A percentile compares a stretch with the other conserved stretches of the same genome.
Conservation (phyloP, 2,797 vertebrate genomes). For the Novumbra hubbsi region DNA sequence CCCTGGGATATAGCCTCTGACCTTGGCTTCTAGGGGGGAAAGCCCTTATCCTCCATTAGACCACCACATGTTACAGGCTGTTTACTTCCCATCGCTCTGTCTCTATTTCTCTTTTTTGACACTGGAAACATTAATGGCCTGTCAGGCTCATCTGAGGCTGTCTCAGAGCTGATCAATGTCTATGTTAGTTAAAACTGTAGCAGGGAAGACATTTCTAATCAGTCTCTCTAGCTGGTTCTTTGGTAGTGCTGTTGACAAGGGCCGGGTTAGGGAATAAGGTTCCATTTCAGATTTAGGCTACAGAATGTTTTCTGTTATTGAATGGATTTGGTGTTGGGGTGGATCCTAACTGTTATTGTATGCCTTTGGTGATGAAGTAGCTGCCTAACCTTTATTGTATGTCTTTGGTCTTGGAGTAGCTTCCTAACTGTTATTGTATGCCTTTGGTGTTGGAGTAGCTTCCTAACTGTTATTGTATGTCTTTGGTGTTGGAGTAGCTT, state of each 20-base stretch:
- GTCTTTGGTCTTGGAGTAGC: conserved; percentile 17
- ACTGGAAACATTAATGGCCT: conserved; percentile 39
- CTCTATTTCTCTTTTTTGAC: conserved; percentile 29
- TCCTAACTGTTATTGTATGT: conserved; percentile 22
- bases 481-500: too few species aligned
- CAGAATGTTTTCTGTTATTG: conserved; percentile 18
- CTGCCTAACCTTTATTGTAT: conserved; percentile 19
- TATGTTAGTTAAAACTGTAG: conserved; percentile 12
- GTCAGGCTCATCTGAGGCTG: conserved; percentile 9
- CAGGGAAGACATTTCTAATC: neutral
- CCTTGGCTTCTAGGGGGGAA: conserved; percentile 39
- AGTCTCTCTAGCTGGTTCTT: conserved; percentile 7
- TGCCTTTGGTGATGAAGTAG: conserved; percentile 12
- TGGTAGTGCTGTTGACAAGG: neutral
- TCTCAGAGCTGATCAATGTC: conserved; percentile 28
- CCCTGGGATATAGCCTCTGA: conserved; percentile 55
- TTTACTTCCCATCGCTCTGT: neutral
- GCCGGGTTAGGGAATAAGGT: neutral
- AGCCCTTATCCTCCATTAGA: conserved; percentile 48
- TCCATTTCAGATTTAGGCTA: neutral
- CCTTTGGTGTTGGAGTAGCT: conserved; percentile 6
- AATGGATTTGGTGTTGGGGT: conserved; percentile 15
- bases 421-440: neutral
- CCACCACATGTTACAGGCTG: conserved; percentile 27
- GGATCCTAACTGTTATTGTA: too few species aligned